Conservation (phyloP, 2,797 vertebrate genomes). For the Clarias fuscus region DNA sequence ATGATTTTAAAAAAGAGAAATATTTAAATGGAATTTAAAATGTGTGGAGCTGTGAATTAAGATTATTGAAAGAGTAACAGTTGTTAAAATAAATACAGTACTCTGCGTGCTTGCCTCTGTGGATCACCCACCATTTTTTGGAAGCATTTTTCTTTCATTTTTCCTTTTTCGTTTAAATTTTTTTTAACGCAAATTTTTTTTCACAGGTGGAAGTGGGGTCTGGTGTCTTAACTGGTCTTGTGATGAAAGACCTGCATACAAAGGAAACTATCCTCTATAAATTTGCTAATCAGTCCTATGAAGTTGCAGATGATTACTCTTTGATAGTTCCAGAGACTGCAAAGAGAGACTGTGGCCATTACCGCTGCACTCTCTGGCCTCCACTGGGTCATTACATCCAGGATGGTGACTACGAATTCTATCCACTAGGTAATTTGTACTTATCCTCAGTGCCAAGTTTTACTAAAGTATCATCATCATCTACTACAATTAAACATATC, state of each 20-base stretch:
- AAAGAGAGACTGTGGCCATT: conserved; percentile 46
- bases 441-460: not conserved
- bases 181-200: not conserved
- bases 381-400: conserved; percentile 57
- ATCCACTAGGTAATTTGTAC: conserved; percentile 46
- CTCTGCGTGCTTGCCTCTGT: not conserved
- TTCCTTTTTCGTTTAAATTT: not conserved
- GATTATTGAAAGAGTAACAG: not conserved
- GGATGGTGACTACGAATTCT: conserved; percentile 47
- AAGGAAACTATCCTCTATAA: conserved; percentile 46
- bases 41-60: not conserved
- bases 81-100: not conserved
- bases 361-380: conserved; percentile 59
- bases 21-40: not conserved
- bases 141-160: not conserved
- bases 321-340: conserved; percentile 42
- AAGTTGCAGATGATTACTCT: conserved; percentile 47
- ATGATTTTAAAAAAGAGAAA: not conserved
- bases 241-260: conserved; percentile 52
- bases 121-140: not conserved
- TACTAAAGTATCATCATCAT: not conserved
- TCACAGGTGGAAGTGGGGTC: conserved; percentile 47
- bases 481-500: not conserved
- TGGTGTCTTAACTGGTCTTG: conserved; percentile 49
- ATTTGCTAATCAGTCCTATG: conserved; percentile 49